phyloP scores from a whole-genome alignment of 2,888 invertebrate genomes.

The Xestia sexstrigata region DNA sequence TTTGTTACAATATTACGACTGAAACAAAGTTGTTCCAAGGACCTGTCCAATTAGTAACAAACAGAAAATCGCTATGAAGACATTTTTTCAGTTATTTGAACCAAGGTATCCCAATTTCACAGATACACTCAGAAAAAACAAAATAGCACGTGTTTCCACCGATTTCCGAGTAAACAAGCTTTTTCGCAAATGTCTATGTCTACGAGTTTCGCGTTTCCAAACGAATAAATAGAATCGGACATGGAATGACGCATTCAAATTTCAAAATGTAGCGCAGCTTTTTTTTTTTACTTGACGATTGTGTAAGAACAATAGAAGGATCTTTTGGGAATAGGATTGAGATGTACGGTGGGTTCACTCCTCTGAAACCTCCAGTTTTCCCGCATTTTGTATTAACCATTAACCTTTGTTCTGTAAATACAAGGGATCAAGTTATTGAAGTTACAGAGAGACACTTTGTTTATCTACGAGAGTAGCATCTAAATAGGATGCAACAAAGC shows the following conservation, averaged over 20 bases:
- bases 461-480: conserved; percentile 51
- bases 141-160: conserved; percentile 23
- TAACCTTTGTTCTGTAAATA: conserved; percentile 57
- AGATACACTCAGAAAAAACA: conserved; percentile 12
- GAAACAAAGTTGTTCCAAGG: background rate
- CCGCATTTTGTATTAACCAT: conserved; percentile 37
- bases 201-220: conserved; percentile 42
- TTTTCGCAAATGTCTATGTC: conserved; percentile 43
- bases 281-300: conserved; percentile 12
- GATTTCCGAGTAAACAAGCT: conserved; percentile 51
- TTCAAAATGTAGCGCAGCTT: conserved; percentile 35
- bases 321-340: conserved; percentile 24
- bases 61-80: conserved; percentile 6
- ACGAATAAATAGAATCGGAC: conserved; percentile 50
- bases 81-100: conserved; percentile 12
- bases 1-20: too few relatives aligned
- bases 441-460: conserved; percentile 52
- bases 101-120: conserved; percentile 9
- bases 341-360: conserved; percentile 17
- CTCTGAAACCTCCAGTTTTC: conserved; percentile 21
- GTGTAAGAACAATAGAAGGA: conserved; percentile 36
- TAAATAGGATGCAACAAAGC: conserved; percentile 67
- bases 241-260: conserved; percentile 49
- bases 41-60: conserved; percentile 2
- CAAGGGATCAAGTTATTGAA: conserved; percentile 55